Percentiles rank a stretch among this genome's conserved stretches.
These are phyloP conservation scores for Hartigia nigra DNA, from an alignment of 2,888 invertebrate species.

Conservation along the genomic window DNA sequence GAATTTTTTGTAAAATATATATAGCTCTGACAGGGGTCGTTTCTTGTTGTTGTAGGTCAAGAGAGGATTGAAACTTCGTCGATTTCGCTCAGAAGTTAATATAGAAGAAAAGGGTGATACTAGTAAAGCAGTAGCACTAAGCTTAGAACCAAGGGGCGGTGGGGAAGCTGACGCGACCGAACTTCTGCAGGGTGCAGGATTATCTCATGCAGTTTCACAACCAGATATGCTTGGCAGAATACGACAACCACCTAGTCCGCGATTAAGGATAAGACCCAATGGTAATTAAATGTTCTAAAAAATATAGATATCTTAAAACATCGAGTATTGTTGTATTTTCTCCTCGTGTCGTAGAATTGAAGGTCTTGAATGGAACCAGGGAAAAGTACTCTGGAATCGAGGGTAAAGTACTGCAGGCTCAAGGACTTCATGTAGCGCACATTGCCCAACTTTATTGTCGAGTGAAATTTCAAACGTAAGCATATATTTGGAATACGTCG, in stretches of 20 bases:
- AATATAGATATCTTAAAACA: not conserved
- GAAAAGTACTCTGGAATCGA: slow-evolving; percentile 61
- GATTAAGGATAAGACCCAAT: slow-evolving; percentile 50
- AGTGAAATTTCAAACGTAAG: slow-evolving; percentile 59
- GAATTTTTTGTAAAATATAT: not conserved
- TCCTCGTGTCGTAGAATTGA: slow-evolving; percentile 44
- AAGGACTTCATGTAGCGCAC: slow-evolving; percentile 62
- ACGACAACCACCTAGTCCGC: slow-evolving; percentile 53
- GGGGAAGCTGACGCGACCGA: slow-evolving; percentile 66
- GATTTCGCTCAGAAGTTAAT: slow-evolving; percentile 65
- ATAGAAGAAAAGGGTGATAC: slow-evolving; percentile 61
- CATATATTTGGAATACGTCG: not conserved
- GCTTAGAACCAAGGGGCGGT: slow-evolving; percentile 60
- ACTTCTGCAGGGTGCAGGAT: slow-evolving; percentile 58
- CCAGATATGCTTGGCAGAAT: slow-evolving; percentile 60
- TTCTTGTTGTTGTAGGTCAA: slow-evolving; percentile 51
- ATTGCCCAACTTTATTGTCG: slow-evolving; percentile 63
- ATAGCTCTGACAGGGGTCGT: slow-evolving; percentile 5
- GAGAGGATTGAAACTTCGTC: slow-evolving; percentile 61
- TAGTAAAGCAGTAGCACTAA: slow-evolving; percentile 51
- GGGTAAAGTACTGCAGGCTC: slow-evolving; percentile 62
- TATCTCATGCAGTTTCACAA: slow-evolving; percentile 65
- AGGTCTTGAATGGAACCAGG: slow-evolving; percentile 52
- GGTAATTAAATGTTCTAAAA: slow-evolving; percentile 36
- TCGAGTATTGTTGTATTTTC: not conserved